Percentiles rank a stretch among this genome's conserved stretches.
Evolutionary conservation across 1,140 invertebrate genomes (phyloP).

Genomic region (Oreohelix idahoensis): DNA sequence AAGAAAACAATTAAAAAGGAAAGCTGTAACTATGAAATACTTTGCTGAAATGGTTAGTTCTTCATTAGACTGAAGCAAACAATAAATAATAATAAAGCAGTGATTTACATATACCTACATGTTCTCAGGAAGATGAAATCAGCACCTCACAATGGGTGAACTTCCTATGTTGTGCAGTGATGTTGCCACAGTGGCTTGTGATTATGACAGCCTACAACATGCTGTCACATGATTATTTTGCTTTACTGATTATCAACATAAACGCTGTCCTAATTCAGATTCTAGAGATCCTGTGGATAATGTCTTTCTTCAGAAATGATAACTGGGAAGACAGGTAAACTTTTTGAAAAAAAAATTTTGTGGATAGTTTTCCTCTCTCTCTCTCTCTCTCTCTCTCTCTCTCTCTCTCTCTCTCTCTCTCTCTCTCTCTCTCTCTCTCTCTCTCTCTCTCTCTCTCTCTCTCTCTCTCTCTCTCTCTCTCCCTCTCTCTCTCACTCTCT

Average conservation of each 20-base stretch:
- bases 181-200: slow-evolving; percentile 25
- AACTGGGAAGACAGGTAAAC: not conserved
- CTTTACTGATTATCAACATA: slow-evolving; percentile 12
- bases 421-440: too few species aligned
- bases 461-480: too few species aligned
- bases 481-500: too few species aligned
- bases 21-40: too few species aligned
- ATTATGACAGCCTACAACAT: slow-evolving; percentile 6
- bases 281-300: not conserved
- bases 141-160: not conserved
- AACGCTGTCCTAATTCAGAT: slow-evolving; percentile 1
- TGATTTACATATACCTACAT: not conserved
- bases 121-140: slow-evolving; percentile 1
- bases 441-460: too few species aligned
- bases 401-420: too few species aligned
- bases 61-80: too few species aligned
- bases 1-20: too few species aligned
- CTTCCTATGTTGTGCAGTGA: not conserved
- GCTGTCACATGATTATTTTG: slow-evolving; percentile 21
- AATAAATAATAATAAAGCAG: not conserved
- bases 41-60: too few species aligned
- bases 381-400: too few species aligned
- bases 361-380: too few species aligned
- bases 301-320: not conserved
- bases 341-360: too few species aligned